Conservation (phyloP, 2,888 invertebrate genomes). For the Macrosiphum euphorbiae region DNA sequence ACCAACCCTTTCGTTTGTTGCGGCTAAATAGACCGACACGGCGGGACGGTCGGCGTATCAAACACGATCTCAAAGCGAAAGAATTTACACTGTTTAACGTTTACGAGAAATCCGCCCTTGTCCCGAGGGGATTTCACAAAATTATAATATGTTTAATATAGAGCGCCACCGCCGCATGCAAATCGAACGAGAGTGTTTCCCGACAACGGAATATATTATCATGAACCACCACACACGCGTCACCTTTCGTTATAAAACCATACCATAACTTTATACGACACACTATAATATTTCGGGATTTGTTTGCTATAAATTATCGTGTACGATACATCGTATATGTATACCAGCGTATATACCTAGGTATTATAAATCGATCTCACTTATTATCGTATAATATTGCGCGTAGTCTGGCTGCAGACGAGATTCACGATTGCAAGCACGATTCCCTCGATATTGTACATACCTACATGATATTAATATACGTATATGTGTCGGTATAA, state of each 20-base stretch:
- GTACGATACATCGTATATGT: background rate
- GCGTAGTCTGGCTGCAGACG: background rate
- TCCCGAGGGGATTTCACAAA: conserved; percentile 45
- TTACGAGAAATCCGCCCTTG: conserved; percentile 56
- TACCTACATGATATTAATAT: background rate
- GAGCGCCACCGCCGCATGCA: conserved; percentile 3
- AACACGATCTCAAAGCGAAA: conserved; percentile 52
- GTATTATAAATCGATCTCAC: background rate
- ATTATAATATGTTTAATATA: conserved; percentile 11
- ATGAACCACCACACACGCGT: conserved; percentile 9
- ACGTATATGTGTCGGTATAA: background rate
- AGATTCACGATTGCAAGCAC: background rate
- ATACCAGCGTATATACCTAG: background rate
- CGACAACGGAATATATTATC: background rate
- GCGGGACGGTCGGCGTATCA: conserved; percentile 38
- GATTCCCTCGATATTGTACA: background rate
- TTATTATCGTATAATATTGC: background rate
- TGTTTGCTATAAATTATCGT: background rate
- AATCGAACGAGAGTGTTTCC: conserved; percentile 5
- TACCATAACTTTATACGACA: background rate
- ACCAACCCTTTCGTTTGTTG: background rate
- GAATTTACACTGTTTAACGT: conserved; percentile 47
- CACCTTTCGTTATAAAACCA: background rate
- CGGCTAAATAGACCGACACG: conserved; percentile 47
- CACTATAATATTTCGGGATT: background rate